phyloP scores from a whole-genome alignment of 2,888 invertebrate genomes.

The Idaea straminata region DNA sequence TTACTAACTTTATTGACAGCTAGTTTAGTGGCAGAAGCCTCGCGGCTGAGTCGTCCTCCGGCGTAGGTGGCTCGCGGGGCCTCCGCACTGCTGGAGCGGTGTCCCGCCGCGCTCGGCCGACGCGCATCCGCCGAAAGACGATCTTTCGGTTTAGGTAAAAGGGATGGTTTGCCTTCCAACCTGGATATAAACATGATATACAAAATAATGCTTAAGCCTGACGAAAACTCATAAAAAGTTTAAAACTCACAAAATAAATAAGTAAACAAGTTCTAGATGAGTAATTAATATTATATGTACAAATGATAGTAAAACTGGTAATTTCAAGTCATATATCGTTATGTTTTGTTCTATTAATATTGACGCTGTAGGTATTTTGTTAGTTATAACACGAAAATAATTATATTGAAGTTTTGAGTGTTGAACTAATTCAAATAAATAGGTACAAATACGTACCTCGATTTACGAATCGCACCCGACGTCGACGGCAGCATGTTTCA shows the following conservation, averaged over 20 bases:
- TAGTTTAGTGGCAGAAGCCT: conserved; percentile 63
- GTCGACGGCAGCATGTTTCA: conserved; percentile 48
- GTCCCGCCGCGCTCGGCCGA: conserved; percentile 51
- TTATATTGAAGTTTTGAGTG: no score
- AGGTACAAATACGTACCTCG: conserved; percentile 44
- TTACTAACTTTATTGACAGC: conserved; percentile 50
- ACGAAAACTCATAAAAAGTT: neutral
- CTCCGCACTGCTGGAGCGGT: conserved; percentile 67
- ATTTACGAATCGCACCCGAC: conserved; percentile 53
- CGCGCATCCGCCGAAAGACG: conserved; percentile 58
- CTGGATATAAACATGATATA: neutral
- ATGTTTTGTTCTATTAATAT: no score
- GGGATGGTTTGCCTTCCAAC: conserved; percentile 56
- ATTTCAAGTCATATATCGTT: no score
- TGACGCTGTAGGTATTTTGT: no score
- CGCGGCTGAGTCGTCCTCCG: conserved; percentile 51
- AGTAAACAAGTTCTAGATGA: no score
- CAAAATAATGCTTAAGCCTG: neutral
- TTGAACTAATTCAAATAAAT: no score
- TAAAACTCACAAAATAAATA: no score
- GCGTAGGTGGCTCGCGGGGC: conserved; percentile 55
- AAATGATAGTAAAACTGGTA: no score
- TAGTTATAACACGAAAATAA: no score
- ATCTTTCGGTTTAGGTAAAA: conserved; percentile 64
- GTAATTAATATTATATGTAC: no score